These are phyloP conservation scores for Lutraria rhynchaena DNA, from an alignment of 1,140 invertebrate species.

Conservation along the genomic window DNA sequence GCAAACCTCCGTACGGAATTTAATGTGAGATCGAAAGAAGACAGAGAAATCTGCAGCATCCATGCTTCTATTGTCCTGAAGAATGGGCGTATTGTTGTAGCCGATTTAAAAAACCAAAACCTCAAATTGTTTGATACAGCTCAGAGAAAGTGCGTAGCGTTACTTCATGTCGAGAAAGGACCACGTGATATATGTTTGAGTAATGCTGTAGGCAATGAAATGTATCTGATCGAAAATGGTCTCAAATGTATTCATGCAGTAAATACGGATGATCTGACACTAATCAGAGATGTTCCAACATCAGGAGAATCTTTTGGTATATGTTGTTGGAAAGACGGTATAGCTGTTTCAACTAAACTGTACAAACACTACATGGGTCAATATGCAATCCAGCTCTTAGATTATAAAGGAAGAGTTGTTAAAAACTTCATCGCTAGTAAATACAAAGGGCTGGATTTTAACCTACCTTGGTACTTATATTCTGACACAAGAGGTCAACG, in stretches of 20 bases:
- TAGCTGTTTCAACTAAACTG: constrained; percentile 18
- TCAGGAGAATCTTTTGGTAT: constrained; percentile 42
- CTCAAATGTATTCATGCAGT: constrained; percentile 18
- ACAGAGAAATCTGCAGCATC: constrained; percentile 52
- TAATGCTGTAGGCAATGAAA: constrained; percentile 9
- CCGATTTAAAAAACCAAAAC: constrained; percentile 51
- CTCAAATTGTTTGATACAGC: constrained; percentile 38
- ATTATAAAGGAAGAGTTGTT: constrained; percentile 22
- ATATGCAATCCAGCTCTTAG: constrained; percentile 21
- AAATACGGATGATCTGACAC: constrained; percentile 3
- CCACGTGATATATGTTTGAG: constrained; percentile 51
- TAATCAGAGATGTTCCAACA: constrained; percentile 16
- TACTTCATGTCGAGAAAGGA: constrained; percentile 26
- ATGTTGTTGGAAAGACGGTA: constrained; percentile 33
- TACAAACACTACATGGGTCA: constrained; percentile 10
- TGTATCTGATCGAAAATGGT: constrained; percentile 39
- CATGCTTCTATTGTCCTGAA: constrained; percentile 31
- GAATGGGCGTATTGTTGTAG: constrained; percentile 37
- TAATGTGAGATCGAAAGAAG: constrained; percentile 1
- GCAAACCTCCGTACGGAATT: constrained; percentile 32
- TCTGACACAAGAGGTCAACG: constrained; percentile 26
- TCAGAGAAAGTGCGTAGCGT: constrained; percentile 20
- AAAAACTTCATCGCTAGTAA: constrained; percentile 25
- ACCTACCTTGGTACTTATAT: constrained; percentile 46
- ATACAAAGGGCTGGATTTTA: constrained; percentile 26